Conservation (phyloP, 1,140 invertebrate genomes). For the Amphibalanus amphitrite region DNA sequence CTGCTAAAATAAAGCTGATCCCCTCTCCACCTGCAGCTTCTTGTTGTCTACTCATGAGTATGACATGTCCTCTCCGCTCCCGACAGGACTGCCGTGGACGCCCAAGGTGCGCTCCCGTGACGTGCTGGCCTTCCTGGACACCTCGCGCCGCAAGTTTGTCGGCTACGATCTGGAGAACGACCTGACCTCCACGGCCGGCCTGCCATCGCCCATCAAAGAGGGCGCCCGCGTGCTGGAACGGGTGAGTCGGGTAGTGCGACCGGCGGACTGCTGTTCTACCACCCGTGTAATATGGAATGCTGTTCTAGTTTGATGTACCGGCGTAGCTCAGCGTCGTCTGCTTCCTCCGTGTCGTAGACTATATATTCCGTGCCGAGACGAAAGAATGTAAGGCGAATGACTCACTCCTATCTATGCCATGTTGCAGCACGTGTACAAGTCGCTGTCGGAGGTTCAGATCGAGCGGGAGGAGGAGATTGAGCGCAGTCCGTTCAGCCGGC, state of each 20-base stretch:
- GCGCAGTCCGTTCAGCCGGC: constrained; percentile 30
- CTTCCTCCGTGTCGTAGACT: no score
- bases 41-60: no score
- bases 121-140: constrained; percentile 77
- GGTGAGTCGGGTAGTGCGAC: constrained; percentile 9
- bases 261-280: no score
- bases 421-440: constrained; percentile 57
- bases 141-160: constrained; percentile 83
- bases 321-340: no score
- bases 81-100: constrained; percentile 68
- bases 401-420: no score
- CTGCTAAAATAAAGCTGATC: no score
- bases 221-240: constrained; percentile 59
- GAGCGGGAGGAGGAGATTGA: constrained; percentile 56
- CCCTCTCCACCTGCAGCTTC: no score
- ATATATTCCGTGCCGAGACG: no score
- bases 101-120: constrained; percentile 92
- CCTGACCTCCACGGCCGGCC: constrained; percentile 66
- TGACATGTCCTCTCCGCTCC: no score
- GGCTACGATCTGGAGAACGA: constrained; percentile 75
- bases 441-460: constrained; percentile 62
- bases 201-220: constrained; percentile 89
- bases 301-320: no score
- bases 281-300: no score
- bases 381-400: no score